phyloP scores from a whole-genome alignment of 2,888 invertebrate genomes.

The Sphecodes monilicornis region DNA sequence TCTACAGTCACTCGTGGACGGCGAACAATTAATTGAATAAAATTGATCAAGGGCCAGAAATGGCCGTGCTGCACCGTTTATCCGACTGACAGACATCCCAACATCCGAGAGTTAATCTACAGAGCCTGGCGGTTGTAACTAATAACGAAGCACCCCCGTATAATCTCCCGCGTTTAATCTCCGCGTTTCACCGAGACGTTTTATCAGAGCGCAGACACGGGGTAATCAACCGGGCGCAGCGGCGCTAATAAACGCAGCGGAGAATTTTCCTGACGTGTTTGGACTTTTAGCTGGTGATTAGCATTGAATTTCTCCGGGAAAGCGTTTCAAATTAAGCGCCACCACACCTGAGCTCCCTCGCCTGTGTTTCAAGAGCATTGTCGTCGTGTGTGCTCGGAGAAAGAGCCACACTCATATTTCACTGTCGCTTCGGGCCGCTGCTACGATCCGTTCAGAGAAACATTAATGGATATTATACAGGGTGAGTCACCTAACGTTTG shows the following conservation, averaged over 20 bases:
- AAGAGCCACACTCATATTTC: conserved; percentile 56
- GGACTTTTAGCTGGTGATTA: conserved; percentile 69
- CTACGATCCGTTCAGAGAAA: conserved; percentile 42
- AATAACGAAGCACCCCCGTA: neutral
- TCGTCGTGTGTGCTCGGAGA: conserved; percentile 35
- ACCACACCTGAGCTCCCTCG: conserved; percentile 74
- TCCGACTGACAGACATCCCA: neutral
- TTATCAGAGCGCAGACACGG: conserved; percentile 14
- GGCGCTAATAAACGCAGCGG: conserved; percentile 38
- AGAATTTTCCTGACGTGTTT: conserved; percentile 49
- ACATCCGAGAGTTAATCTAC: neutral
- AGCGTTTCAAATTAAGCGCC: conserved; percentile 79
- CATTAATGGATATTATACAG: conserved; percentile 44
- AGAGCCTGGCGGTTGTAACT: conserved; percentile 3
- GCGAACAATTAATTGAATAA: no score
- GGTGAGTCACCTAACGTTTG: no score
- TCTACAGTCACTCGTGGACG: no score
- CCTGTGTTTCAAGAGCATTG: conserved; percentile 38
- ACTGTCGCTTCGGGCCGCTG: conserved; percentile 52
- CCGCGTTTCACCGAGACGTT: neutral
- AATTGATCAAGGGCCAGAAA: neutral
- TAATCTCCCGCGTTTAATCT: conserved; percentile 28
- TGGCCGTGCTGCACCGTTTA: neutral
- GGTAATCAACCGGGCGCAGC: conserved; percentile 34
- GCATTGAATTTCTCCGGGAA: conserved; percentile 72